Base-by-base conservation (phyloP, 2,888 invertebrate species). In the Meteorus cinctellus region DNA sequence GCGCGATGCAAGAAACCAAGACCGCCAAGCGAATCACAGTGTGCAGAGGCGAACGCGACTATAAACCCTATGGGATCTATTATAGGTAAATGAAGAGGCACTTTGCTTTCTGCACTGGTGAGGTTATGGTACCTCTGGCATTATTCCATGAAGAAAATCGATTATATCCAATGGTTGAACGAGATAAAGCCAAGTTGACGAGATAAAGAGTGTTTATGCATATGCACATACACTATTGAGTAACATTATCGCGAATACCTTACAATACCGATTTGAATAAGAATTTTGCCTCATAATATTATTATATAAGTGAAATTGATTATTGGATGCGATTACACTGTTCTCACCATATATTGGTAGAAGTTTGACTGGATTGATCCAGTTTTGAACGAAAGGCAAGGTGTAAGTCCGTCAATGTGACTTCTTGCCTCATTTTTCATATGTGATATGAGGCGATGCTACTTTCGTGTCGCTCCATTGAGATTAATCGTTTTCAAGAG, bases 11-110 rank as follows among this genome's bases (percentile, higher is more conserved):
- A 55, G 55, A 24, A 55, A 19, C 19, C 6, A 55, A 19, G 55
- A 19, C 19, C 55, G 55, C 10, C 19, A 8, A 8, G 55, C 19
- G 24, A 55, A 55, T 55, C 55, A 55, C 55, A 19, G 19, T 19
- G 55, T n/a, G 55, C n/a, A 5, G 34, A 63, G n/a, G 63, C n/a
- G 63, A 63, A 19, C 48, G 48, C 41, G 24, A 72, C 75, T 72
- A 77, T 81, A 81, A 79, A 78, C 74, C 77, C 77, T 76, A 63
- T 74, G 77, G 79, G 81, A 72, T 78, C 78, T 78, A 80, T 81
- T 79, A 81, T 81, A 77, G 77, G 77, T 79, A 77, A 78, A 81
- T 80, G 80, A 80, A 80, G 80, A 81, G 80, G 76, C 77, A 80
- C 77, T 80, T 78, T 76, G 76, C 73, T 76, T 71, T 29, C 62